Base-by-base conservation (phyloP, 2,888 invertebrate genomes). In the Sinotaia quadrata region DNA sequence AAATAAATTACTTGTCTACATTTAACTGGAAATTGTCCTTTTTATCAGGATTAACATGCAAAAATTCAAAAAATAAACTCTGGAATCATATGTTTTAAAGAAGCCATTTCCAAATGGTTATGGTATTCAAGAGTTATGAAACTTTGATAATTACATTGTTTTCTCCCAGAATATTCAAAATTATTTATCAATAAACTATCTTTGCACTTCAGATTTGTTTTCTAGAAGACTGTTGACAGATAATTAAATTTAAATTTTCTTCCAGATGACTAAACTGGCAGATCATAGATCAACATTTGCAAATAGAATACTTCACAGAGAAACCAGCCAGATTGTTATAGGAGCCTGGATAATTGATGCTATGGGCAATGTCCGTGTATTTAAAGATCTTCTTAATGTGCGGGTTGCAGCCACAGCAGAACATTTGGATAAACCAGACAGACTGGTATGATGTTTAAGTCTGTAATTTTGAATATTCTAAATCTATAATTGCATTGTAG, bases 281-380 rank as follows among this genome's bases (percentile, higher is more conserved):
- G 34, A 65, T 36, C 76, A 76, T 51, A 66, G 60, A 7, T 74
- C 76, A 12, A 76, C 76, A 2, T 76, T 60, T 31, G 76, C 76
- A 7, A 76, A 76, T 44, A 68, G 76, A 1, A 47, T 76, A 10
- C 51, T 76, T n/a, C 76, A 76, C 41, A 60, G 59, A 47, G 58
- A 76, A 44, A 69, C 73, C 1, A 76, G 71, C 51, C 72, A 69
- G 56, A 72, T 76, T 27, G 59, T 76, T n/a, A 74, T 76, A 15
- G 76, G 76, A 2, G 72, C 76, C 0, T 76, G 73, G 71, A 44
- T 52, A n/a, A 71, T 76, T 18, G 68, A 74, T 41, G 21, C 67
- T n/a, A 12, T 34, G 7, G 74, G 76, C 21, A 67, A 68, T 8
- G 21, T 69, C 37, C 21, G 52, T 15, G 61, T 60, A 0, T 76